Percentiles rank a stretch among this genome's conserved stretches.
Conservation (phyloP, 2,888 invertebrate species). For the Labia minor region DNA sequence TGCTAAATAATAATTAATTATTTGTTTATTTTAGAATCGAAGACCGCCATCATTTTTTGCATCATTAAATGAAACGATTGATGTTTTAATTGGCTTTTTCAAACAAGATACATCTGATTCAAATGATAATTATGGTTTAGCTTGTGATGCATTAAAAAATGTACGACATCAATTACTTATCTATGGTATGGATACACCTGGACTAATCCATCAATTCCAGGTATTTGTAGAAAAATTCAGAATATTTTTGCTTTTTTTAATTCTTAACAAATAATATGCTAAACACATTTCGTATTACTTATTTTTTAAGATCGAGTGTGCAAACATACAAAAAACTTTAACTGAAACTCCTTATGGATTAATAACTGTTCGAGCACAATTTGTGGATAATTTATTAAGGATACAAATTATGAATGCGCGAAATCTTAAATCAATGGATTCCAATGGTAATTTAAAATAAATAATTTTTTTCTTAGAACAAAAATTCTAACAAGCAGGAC, state of each 20-base stretch:
- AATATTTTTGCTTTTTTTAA: not conserved
- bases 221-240: not conserved
- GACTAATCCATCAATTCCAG: constrained; percentile 74
- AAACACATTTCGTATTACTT: too few relatives aligned
- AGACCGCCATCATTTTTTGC: constrained; percentile 85
- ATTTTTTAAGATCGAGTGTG: constrained; percentile 41
- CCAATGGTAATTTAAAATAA: constrained; percentile 73
- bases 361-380: constrained; percentile 65
- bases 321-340: constrained; percentile 54
- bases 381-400: constrained; percentile 57
- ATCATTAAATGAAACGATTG: constrained; percentile 76
- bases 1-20: too few relatives aligned
- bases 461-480: not conserved
- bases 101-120: constrained; percentile 45
- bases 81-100: constrained; percentile 79
- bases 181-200: constrained; percentile 79
- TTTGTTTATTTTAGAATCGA: constrained; percentile 53
- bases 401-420: constrained; percentile 84
- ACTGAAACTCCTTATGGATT: constrained; percentile 57
- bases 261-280: too few relatives aligned
- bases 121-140: constrained; percentile 29
- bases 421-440: constrained; percentile 75
- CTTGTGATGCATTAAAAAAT: constrained; percentile 28
- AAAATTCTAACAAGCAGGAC: not conserved
- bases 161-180: constrained; percentile 57